Evolutionary conservation across 2,888 invertebrate genomes (phyloP).

Genomic region (Amblyjoppa fuscipennis): DNA sequence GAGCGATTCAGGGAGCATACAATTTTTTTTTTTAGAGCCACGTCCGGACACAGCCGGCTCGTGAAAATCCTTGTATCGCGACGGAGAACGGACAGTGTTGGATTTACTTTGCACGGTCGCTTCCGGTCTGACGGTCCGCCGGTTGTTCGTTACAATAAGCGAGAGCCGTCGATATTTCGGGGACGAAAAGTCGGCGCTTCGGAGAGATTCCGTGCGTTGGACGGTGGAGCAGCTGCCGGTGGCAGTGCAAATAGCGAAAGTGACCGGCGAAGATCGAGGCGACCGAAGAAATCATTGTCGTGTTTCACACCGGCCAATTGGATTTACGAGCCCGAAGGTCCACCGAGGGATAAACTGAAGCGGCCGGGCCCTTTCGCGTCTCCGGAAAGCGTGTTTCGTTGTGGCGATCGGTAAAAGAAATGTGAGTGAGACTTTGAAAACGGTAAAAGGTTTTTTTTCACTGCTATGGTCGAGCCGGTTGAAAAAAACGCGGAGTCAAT

Average conservation of each 20-base stretch:
- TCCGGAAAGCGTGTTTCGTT: constrained; percentile 1
- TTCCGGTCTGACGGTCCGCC: constrained; percentile 24
- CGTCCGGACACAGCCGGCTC: constrained; percentile 25
- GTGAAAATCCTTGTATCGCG: constrained; percentile 11
- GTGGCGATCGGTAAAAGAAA: background rate
- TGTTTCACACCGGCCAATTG: constrained; percentile 47
- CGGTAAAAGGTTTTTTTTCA: background rate
- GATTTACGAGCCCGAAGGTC: constrained; percentile 50
- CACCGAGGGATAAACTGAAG: constrained; percentile 3
- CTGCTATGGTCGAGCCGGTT: background rate
- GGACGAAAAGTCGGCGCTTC: constrained; percentile 22
- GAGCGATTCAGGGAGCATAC: background rate
- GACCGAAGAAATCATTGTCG: constrained; percentile 48
- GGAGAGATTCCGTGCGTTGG: constrained; percentile 7
- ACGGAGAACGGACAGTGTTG: constrained; percentile 32
- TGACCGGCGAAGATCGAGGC: background rate
- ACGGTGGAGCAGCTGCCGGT: constrained; percentile 41
- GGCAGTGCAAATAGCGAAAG: constrained; percentile 46
- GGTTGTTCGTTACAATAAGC: constrained; percentile 33
- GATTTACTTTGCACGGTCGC: constrained; percentile 41
- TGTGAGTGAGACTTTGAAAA: background rate
- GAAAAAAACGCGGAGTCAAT: constrained; percentile 1
- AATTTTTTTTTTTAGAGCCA: background rate
- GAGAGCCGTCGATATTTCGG: constrained; percentile 34
- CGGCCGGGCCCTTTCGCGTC: constrained; percentile 19